Conservation (phyloP, 1,140 invertebrate genomes). For the Hyposmocoma kahamanoa region DNA sequence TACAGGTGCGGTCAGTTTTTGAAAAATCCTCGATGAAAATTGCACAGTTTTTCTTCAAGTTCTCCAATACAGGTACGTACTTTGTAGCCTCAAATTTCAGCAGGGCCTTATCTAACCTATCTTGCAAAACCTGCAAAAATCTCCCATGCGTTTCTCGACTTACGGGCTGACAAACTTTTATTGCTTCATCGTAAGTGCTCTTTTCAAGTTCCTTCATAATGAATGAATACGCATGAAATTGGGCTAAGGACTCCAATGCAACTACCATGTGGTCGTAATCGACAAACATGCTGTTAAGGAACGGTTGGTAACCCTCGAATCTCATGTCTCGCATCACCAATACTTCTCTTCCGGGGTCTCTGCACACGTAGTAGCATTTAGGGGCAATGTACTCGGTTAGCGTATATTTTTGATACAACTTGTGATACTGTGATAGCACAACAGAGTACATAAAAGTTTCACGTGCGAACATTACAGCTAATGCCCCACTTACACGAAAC, state of each 20-base stretch:
- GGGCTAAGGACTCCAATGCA: constrained; percentile 41
- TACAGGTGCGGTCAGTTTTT: constrained; percentile 22
- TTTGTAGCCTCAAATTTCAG: constrained; percentile 33
- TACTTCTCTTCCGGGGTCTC: constrained; percentile 47
- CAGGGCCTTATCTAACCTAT: constrained; percentile 50
- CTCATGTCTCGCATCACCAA: constrained; percentile 54
- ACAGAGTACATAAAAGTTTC: constrained; percentile 52
- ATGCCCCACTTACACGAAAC: constrained; percentile 52
- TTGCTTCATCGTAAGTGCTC: constrained; percentile 27
- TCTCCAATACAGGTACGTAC: constrained; percentile 31
- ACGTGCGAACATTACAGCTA: constrained; percentile 46
- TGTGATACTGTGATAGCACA: constrained; percentile 30
- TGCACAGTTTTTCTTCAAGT: constrained; percentile 31
- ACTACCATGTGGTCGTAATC: constrained; percentile 39
- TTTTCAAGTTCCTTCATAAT: constrained; percentile 33
- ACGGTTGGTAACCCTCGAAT: constrained; percentile 33
- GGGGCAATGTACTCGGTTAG: constrained; percentile 30
- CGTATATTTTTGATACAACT: constrained; percentile 22
- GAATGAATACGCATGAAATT: constrained; percentile 54
- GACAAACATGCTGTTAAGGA: constrained; percentile 32
- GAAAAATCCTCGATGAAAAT: constrained; percentile 30
- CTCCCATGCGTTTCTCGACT: constrained; percentile 38
- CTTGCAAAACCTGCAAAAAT: constrained; percentile 43
- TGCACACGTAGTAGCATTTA: constrained; percentile 39
- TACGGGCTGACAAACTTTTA: constrained; percentile 42